A percentile compares a stretch with the other conserved stretches of the same genome.
Evolutionary conservation across 2,113 vertebrate genomes (phyloP).

Genomic region (Corythaeola cristata): DNA sequence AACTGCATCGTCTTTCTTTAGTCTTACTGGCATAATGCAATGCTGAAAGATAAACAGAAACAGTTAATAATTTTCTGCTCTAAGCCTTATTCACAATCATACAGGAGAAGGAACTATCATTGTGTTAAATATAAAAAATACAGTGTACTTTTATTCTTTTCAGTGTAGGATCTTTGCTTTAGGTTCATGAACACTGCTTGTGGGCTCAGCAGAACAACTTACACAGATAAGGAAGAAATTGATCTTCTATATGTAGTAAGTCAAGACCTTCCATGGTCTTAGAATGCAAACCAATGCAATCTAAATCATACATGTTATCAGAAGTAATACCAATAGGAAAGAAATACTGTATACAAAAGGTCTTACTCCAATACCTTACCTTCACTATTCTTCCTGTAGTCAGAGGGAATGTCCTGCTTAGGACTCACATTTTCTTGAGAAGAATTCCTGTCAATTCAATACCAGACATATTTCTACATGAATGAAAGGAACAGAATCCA

Average conservation of each 20-base stretch:
- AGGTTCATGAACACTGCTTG: neutral
- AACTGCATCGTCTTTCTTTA: conserved; percentile 61
- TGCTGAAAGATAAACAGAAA: conserved; percentile 46
- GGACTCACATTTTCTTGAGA: conserved; percentile 14
- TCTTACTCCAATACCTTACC: conserved; percentile 47
- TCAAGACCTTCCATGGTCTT: neutral
- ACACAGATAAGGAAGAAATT: neutral
- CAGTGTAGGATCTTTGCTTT: neutral
- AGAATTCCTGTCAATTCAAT: conserved; percentile 70
- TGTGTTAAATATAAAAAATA: neutral
- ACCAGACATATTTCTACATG: conserved; percentile 26
- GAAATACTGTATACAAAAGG: neutral
- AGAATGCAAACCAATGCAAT: neutral
- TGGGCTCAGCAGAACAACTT: neutral
- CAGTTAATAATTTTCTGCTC: neutral
- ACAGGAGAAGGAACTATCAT: neutral
- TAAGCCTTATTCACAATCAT: neutral
- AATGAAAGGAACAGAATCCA: conserved; percentile 28
- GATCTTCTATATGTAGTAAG: neutral
- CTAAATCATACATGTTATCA: neutral
- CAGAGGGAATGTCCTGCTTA: conserved; percentile 37
- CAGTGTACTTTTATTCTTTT: neutral
- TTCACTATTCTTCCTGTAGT: conserved; percentile 47
- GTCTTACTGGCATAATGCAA: conserved; percentile 22
- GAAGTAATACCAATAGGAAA: neutral